phyloP scores from a whole-genome alignment of 2,888 invertebrate species.

The Limenitis arthemis region DNA sequence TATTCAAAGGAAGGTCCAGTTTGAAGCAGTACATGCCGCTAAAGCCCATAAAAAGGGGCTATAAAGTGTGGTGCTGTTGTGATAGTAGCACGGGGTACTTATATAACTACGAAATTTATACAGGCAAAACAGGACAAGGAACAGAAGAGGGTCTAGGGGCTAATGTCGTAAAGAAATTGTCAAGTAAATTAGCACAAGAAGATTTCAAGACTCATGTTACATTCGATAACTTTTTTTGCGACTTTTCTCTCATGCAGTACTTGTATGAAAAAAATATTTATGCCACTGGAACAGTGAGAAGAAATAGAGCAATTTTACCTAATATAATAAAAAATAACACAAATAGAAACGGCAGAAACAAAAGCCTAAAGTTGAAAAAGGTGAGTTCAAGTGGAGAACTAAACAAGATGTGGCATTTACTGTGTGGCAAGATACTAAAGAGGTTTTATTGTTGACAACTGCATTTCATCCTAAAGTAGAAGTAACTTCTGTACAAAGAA shows the following conservation, averaged over 20 bases:
- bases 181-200: conserved; percentile 16
- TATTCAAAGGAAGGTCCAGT: conserved; percentile 27
- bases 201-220: conserved; percentile 16
- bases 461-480: conserved; percentile 29
- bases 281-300: conserved; percentile 24
- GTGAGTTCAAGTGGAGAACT: conserved; percentile 28
- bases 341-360: too few species aligned
- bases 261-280: conserved; percentile 22
- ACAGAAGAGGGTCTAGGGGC: conserved; percentile 26
- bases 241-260: conserved; percentile 21
- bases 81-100: conserved; percentile 27
- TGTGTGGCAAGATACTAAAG: conserved; percentile 32
- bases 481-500: conserved; percentile 16
- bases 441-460: conserved; percentile 26
- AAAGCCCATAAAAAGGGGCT: conserved; percentile 30
- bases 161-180: conserved; percentile 25
- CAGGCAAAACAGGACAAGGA: conserved; percentile 23
- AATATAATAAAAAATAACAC: too few species aligned
- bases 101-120: conserved; percentile 29
- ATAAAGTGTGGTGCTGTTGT: conserved; percentile 28
- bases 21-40: conserved; percentile 30
- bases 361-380: too few species aligned
- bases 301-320: conserved; percentile 7
- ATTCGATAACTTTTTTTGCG: conserved; percentile 29
- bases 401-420: conserved; percentile 27